phyloP scores from a whole-genome alignment of 2,113 vertebrate species.

The Callaeas wilsoni region DNA sequence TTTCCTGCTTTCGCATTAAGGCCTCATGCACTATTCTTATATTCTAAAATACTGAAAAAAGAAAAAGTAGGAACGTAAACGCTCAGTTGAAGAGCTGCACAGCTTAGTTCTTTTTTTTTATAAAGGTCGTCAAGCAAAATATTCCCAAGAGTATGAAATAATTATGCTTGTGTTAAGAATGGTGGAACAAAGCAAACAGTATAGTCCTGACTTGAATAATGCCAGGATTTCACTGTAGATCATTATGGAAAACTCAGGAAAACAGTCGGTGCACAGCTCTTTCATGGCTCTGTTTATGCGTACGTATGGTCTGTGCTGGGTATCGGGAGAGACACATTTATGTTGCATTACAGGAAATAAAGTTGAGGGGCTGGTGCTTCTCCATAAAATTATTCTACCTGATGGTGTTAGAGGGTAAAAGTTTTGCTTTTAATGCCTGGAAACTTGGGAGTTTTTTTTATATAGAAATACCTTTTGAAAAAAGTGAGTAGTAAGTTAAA shows the following conservation, averaged over 20 bases:
- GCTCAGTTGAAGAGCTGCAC: neutral
- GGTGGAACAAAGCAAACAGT: neutral
- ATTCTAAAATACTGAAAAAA: neutral
- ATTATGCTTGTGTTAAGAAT: neutral
- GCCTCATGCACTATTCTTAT: neutral
- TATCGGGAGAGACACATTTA: neutral
- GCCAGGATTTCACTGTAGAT: constrained; percentile 26
- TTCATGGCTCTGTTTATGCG: neutral
- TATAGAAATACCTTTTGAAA: neutral
- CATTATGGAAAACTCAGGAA: constrained; percentile 25
- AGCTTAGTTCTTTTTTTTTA: neutral
- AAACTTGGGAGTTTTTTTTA: neutral
- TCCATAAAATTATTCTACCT: neutral
- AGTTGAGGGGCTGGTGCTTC: neutral
- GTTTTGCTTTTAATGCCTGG: neutral
- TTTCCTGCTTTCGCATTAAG: neutral
- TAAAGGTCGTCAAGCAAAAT: neutral
- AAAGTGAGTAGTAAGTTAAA: neutral
- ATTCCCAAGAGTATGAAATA: neutral
- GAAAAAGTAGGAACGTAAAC: neutral
- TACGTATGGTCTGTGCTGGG: neutral
- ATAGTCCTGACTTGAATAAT: constrained; percentile 4
- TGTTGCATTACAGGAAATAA: neutral
- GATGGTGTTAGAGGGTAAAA: neutral
- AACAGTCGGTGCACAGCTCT: neutral